Evolutionary conservation across 2,888 invertebrate genomes (phyloP).

Genomic region (Patella ulyssiponensis): DNA sequence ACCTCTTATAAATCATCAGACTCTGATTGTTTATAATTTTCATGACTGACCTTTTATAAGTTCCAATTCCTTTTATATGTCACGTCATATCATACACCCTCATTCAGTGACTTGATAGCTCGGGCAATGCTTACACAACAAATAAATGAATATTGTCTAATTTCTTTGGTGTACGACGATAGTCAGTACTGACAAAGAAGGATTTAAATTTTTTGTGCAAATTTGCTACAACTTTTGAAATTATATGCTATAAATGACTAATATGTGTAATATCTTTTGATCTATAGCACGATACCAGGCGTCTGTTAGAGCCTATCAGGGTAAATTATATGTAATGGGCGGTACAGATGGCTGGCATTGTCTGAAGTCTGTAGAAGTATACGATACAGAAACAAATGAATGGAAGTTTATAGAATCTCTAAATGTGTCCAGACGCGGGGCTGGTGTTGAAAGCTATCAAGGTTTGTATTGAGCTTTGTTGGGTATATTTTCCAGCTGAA

Average conservation of each 20-base stretch:
- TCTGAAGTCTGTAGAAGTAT: slow-evolving; percentile 80
- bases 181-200: no score
- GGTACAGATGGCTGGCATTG: slow-evolving; percentile 93
- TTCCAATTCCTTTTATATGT: no score
- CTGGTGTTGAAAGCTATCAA: slow-evolving; percentile 65
- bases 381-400: slow-evolving; percentile 77
- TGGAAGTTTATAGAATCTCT: slow-evolving; percentile 84
- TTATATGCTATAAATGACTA: no score
- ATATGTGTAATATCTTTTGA: neutral
- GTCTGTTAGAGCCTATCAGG: slow-evolving; percentile 81
- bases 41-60: neutral
- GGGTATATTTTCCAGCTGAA: neutral
- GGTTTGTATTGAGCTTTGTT: slow-evolving; percentile 47
- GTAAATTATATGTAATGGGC: slow-evolving; percentile 84
- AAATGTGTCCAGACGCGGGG: slow-evolving; percentile 78
- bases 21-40: no score
- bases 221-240: no score
- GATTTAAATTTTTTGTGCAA: no score
- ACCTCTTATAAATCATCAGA: no score
- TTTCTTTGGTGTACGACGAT: no score
- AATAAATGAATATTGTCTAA: no score
- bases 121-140: no score
- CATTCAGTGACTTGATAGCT: no score
- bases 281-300: slow-evolving; percentile 83
- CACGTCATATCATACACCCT: neutral